Evolutionary conservation across 2,797 vertebrate genomes (phyloP).

Genomic region (Sebastes matsubarae): DNA sequence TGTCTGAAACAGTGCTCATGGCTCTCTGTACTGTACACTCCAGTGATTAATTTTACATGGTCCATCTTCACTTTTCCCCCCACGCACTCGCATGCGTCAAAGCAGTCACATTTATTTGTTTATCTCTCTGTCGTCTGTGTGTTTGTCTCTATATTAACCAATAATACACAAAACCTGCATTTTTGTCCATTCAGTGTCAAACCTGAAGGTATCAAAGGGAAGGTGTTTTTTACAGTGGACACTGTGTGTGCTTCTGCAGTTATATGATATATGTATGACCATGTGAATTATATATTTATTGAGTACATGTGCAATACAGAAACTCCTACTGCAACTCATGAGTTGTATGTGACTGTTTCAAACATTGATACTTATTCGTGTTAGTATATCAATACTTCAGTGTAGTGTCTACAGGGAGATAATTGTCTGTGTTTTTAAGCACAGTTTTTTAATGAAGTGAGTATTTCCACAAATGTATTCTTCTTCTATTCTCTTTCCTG

Average conservation of each 20-base stretch:
- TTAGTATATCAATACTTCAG: not conserved
- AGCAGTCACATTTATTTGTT: slow-evolving; percentile 53
- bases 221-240: not conserved
- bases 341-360: not conserved
- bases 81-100: slow-evolving; percentile 23
- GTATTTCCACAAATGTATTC: slow-evolving; percentile 16
- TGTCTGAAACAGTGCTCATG: slow-evolving; percentile 2
- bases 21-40: slow-evolving; percentile 28
- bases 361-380: not conserved
- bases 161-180: not conserved
- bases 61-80: slow-evolving; percentile 20
- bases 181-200: not conserved
- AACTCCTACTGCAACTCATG: not conserved
- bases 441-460: not conserved
- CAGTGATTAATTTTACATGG: slow-evolving; percentile 48
- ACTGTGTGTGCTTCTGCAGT: not conserved
- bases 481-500: slow-evolving; percentile 32
- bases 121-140: slow-evolving; percentile 9
- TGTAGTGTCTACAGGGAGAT: not conserved
- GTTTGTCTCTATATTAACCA: slow-evolving; percentile 27
- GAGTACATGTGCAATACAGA: not conserved
- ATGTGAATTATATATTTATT: not conserved
- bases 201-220: not conserved
- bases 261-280: not conserved
- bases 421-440: not conserved